Evolutionary conservation across 1,140 invertebrate species (phyloP).

Genomic region (Pentalonia nigronervosa): DNA sequence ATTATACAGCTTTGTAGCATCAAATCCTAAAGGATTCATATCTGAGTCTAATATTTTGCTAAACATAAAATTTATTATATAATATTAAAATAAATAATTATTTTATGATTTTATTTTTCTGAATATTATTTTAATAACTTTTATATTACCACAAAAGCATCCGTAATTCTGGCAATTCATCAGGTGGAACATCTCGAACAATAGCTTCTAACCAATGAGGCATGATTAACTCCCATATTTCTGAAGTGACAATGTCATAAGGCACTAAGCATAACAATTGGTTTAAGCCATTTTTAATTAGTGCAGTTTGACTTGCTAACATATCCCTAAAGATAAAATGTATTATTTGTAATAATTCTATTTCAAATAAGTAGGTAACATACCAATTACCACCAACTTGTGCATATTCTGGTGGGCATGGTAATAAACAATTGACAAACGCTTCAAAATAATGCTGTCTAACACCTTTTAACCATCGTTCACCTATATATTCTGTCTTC

Average conservation of each 20-base stretch:
- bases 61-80: constrained; percentile 61
- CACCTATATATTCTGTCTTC: constrained; percentile 94
- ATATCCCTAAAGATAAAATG: constrained; percentile 74
- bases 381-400: constrained; percentile 93
- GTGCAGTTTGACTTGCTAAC: constrained; percentile 86
- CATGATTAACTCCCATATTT: constrained; percentile 98
- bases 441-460: constrained; percentile 63
- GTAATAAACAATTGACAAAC: constrained; percentile 89
- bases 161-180: constrained; percentile 90
- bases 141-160: constrained; percentile 78
- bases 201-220: constrained; percentile 98
- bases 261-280: constrained; percentile 94
- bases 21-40: constrained; percentile 92
- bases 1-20: constrained; percentile 91
- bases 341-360: background rate
- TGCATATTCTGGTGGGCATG: constrained; percentile 88
- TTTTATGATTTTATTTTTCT: constrained; percentile 39
- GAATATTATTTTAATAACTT: background rate
- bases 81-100: background rate
- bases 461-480: constrained; percentile 70
- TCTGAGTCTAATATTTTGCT: constrained; percentile 97
- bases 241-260: constrained; percentile 94
- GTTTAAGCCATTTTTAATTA: constrained; percentile 92
- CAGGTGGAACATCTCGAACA: constrained; percentile 90
- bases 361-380: constrained; percentile 61